Conservation (phyloP, 2,797 vertebrate species). For the Micromesistius poutassou region DNA sequence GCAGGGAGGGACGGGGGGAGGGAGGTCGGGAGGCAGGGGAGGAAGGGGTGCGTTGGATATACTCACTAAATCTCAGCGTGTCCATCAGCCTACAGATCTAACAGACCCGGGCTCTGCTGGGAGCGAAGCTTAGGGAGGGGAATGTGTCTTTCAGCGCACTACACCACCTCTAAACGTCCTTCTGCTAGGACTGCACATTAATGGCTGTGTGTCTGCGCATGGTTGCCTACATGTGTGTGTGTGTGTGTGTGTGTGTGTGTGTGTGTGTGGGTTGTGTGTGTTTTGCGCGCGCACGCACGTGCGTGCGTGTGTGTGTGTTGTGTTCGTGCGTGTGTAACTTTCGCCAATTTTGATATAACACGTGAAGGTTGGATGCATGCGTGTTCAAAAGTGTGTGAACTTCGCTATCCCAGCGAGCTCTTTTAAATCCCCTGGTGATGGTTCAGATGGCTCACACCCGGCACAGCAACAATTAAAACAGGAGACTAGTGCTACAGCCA, state of each 20-base stretch:
- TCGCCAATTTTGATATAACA: neutral
- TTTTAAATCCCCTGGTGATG: conserved; percentile 52
- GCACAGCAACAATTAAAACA: conserved; percentile 59
- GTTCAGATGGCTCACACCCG: conserved; percentile 45
- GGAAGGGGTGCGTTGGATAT: conserved; percentile 30
- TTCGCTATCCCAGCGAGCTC: conserved; percentile 11
- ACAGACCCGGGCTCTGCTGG: conserved; percentile 52
- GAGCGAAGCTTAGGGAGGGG: conserved; percentile 45
- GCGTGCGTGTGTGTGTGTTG: conserved; percentile 6
- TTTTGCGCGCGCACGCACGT: neutral
- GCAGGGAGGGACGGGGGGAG: neutral
- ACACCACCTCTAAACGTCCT: conserved; percentile 63
- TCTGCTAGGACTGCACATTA: conserved; percentile 54
- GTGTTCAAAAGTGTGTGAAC: conserved; percentile 6
- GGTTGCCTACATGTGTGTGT: neutral
- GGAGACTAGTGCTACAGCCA: conserved; percentile 39
- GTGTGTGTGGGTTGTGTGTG: neutral
- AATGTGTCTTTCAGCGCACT: conserved; percentile 22
- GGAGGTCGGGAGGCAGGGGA: conserved; percentile 8
- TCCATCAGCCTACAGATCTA: conserved; percentile 45
- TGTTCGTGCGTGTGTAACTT: neutral
- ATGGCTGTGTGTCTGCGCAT: conserved; percentile 14
- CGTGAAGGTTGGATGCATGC: conserved; percentile 7
- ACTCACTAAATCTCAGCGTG: conserved; percentile 59
- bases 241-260: conserved; percentile 6